Percentiles rank a stretch among this genome's conserved stretches.
Conservation (phyloP, 2,888 invertebrate genomes). For the Hypselothyrea guttata region DNA sequence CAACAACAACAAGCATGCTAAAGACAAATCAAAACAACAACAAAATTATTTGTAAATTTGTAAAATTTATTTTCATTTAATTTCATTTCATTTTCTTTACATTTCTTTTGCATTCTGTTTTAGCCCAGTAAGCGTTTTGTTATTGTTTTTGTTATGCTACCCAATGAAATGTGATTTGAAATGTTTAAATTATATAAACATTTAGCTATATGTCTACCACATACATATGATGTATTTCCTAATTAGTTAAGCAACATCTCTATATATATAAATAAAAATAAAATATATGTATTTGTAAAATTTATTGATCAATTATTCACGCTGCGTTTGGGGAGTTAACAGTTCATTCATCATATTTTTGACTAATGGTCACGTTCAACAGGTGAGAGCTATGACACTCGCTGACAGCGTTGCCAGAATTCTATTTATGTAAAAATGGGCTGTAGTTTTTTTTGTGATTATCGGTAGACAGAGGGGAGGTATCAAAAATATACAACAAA, state of each 20-base stretch:
- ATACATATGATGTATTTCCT: constrained; percentile 18
- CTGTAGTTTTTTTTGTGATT: too few species aligned
- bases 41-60: background rate
- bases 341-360: constrained; percentile 8
- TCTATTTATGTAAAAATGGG: too few species aligned
- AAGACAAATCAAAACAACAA: constrained; percentile 18
- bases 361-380: constrained; percentile 16
- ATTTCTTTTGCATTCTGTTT: constrained; percentile 2
- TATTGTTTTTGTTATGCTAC: too few species aligned
- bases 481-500: too few species aligned
- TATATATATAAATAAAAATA: constrained; percentile 26
- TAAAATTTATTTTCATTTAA: background rate
- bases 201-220: constrained; percentile 14
- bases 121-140: constrained; percentile 21
- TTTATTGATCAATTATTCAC: constrained; percentile 9
- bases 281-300: constrained; percentile 1
- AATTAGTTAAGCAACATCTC: constrained; percentile 34
- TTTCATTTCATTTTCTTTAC: background rate
- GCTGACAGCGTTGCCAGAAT: too few species aligned
- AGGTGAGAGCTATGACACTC: constrained; percentile 12
- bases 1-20: constrained; percentile 10
- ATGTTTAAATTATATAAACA: constrained; percentile 34
- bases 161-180: constrained; percentile 65
- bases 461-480: too few species aligned
- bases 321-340: background rate